Base-by-base conservation (phyloP, 2,888 invertebrate genomes). In the Beris morrisii region DNA sequence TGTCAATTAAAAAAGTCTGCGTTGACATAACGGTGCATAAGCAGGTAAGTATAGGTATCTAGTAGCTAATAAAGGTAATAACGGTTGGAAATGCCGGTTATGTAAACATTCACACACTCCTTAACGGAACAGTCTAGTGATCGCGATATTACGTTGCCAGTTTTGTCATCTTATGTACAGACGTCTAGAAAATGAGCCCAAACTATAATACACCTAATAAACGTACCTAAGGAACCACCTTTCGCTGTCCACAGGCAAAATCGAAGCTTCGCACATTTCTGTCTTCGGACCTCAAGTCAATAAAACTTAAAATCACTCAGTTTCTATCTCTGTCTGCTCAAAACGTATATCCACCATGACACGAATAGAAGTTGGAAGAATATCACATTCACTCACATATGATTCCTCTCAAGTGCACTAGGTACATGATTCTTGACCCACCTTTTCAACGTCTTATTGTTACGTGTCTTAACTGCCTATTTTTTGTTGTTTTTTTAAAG, bases 341-440 rank as follows among this genome's bases (percentile, higher is more conserved):
- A 22, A 22, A 22, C 7, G 38, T 9, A 38, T 38, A 38, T 38
- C 38, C 38, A 9, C 38, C 38, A 38, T 38, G 38, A 38, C 38
- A 38, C 38, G 9, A 38, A 38, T 38, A 9, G 38, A 38, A 38
- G 38, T 38, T 9, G 22, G 45, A 58, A 45, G 44, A 46, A 15
- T 58, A 45, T 58, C 45, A 45, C 44, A 45, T 45, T 58, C 46
- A 46, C 15, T 38, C 9, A 38, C 28, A 11, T 31, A 12, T 13
- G 45, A 58, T 58, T 45, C 57, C 13, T 45, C 38, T 38, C 38
- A 56, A 32, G 57, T 58, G 38, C 57, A 48, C 46, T 48, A 46
- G 43, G 32, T 30, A 46, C n/a, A 46, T 48, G 38, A 59, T 59
- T 59, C 58, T 59, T 59, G 58, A 59, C 58, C 58, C 58, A 59